Conservation (phyloP, 2,113 vertebrate species). For the Circaetus gallicus region DNA sequence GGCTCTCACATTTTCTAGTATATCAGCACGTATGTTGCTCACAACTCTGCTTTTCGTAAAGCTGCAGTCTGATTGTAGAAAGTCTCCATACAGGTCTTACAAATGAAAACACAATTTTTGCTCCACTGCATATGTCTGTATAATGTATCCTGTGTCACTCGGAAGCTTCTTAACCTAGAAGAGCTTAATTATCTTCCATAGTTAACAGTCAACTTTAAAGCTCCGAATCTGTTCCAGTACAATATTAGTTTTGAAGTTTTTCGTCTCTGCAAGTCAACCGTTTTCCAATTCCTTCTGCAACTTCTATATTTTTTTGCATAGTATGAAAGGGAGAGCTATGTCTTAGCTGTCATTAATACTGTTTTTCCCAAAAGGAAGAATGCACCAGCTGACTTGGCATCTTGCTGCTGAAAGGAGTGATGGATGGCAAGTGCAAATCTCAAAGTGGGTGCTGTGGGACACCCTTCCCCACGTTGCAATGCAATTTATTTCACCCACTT, state of each 20-base stretch:
- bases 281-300: not conserved
- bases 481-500: not conserved
- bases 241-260: not conserved
- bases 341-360: not conserved
- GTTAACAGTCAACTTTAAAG: not conserved
- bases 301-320: accelerated
- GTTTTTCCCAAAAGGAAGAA: not conserved
- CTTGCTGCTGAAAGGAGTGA: not conserved
- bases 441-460: not conserved
- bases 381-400: not conserved
- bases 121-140: not conserved
- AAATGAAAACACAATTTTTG: not conserved
- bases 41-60: not conserved
- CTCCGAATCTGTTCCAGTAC: not conserved
- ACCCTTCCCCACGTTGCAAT: not conserved
- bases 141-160: not conserved
- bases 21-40: not conserved
- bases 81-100: not conserved
- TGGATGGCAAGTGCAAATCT: not conserved
- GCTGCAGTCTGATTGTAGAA: not conserved
- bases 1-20: not conserved
- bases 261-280: not conserved
- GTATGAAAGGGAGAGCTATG: not conserved
- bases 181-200: not conserved
- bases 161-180: not conserved